Percentiles rank a stretch among this genome's conserved stretches.
These are phyloP conservation scores for Enteromius anoplus DNA, from an alignment of 2,797 vertebrate genomes.

Conservation along the genomic window DNA sequence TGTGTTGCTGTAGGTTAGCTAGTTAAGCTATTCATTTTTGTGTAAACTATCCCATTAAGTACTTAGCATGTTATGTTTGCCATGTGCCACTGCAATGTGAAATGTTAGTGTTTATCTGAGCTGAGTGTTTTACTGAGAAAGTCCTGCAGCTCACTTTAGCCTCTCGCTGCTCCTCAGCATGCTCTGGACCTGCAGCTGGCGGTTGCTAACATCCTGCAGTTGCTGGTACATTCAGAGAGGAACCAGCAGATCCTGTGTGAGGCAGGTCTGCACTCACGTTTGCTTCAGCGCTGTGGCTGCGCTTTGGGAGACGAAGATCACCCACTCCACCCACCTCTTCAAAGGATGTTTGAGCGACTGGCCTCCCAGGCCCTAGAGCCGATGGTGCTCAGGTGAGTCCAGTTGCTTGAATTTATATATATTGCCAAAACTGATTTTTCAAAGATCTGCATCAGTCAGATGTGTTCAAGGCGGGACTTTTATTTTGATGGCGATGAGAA, in stretches of 20 bases:
- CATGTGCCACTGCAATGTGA: not conserved
- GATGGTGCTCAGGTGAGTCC: conserved; percentile 89
- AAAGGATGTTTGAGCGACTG: conserved; percentile 96
- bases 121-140: not conserved
- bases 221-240: conserved; percentile 91
- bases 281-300: conserved; percentile 92
- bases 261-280: conserved; percentile 89
- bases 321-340: conserved; percentile 90
- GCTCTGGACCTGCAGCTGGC: conserved; percentile 94
- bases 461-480: too few relatives aligned
- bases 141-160: not conserved
- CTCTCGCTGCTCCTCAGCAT: conserved; percentile 75
- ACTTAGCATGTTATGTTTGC: not conserved
- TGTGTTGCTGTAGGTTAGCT: too few relatives aligned
- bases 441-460: too few relatives aligned
- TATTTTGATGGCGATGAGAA: too few relatives aligned
- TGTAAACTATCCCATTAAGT: not conserved
- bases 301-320: conserved; percentile 96
- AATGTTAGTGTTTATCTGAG: not conserved
- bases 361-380: conserved; percentile 96
- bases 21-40: too few relatives aligned
- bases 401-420: not conserved
- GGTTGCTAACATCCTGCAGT: conserved; percentile 92
- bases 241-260: conserved; percentile 98
- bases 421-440: too few relatives aligned